A percentile compares a stretch with the other conserved stretches of the same genome.
Conservation (phyloP, 2,113 vertebrate genomes). For the Protobothrops mucrosquamatus region DNA sequence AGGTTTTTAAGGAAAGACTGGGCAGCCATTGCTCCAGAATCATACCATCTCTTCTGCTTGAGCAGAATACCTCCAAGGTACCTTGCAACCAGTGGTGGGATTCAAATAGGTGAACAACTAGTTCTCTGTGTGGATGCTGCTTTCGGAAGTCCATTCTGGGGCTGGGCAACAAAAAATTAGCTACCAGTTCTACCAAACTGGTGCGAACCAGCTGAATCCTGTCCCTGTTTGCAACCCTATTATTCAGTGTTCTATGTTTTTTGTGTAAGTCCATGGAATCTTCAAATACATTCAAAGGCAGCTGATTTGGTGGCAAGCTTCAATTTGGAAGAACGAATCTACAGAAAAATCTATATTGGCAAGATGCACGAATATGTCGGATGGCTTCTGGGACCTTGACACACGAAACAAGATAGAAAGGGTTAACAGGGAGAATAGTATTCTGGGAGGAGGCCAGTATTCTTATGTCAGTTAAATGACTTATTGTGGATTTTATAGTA, state of each 20-base stretch:
- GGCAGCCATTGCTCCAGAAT: too few species aligned
- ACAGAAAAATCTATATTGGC: not conserved
- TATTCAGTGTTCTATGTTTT: not conserved
- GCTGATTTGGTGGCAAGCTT: not conserved
- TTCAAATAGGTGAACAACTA: too few species aligned
- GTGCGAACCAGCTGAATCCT: too few species aligned
- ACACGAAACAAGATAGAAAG: not conserved
- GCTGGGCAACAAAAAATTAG: too few species aligned
- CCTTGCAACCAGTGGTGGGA: too few species aligned
- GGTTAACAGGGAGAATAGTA: not conserved
- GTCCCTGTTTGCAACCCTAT: too few species aligned
- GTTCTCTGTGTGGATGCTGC: too few species aligned
- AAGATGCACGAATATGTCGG: not conserved
- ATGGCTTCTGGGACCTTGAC: not conserved
- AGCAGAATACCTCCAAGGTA: too few species aligned
- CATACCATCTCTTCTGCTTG: too few species aligned
- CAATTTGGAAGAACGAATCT: not conserved
- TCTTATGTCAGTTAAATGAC: slow-evolving; percentile 55
- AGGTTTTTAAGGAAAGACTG: too few species aligned
- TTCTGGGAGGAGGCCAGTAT: slow-evolving; percentile 45
- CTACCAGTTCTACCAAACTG: too few species aligned
- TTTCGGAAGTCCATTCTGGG: too few species aligned
- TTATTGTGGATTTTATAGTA: slow-evolving; percentile 51
- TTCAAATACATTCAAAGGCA: not conserved
- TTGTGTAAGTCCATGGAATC: not conserved